These are phyloP conservation scores for Agrochola lota DNA, from an alignment of 2,888 invertebrate species.

Conservation along the genomic window DNA sequence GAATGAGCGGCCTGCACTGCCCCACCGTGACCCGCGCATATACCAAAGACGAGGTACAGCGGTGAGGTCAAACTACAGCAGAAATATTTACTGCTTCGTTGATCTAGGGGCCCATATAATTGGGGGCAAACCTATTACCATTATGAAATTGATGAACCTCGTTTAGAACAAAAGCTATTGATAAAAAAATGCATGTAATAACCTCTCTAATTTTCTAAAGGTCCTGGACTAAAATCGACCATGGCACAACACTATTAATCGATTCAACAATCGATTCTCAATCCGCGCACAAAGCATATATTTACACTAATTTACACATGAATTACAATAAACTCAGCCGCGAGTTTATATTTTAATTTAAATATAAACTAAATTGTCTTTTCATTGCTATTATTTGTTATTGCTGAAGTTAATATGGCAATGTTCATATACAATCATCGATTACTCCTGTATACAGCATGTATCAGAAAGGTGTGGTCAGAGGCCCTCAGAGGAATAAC, in stretches of 20 bases:
- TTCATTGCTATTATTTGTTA: slow-evolving; percentile 58
- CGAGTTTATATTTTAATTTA: slow-evolving; percentile 15
- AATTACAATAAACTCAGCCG: slow-evolving; percentile 10
- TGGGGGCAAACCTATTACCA: neutral
- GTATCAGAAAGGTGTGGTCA: neutral
- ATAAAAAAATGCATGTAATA: neutral
- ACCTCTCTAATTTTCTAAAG: neutral
- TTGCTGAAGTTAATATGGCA: slow-evolving; percentile 48
- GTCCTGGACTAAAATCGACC: slow-evolving; percentile 24
- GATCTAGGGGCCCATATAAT: too few species aligned
- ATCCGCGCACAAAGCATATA: slow-evolving; percentile 47
- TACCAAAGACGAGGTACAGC: too few species aligned
- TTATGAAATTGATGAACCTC: neutral
- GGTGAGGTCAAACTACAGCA: too few species aligned
- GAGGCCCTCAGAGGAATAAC: neutral
- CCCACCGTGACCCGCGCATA: too few species aligned
- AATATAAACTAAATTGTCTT: slow-evolving; percentile 59
- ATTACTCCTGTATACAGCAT: neutral
- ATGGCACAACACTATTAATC: slow-evolving; percentile 28
- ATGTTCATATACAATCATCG: slow-evolving; percentile 1
- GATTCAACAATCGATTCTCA: slow-evolving; percentile 19
- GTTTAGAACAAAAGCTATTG: neutral
- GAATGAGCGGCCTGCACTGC: too few species aligned
- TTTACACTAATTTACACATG: slow-evolving; percentile 55
- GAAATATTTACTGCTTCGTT: too few species aligned